phyloP scores from a whole-genome alignment of 2,888 invertebrate species.

The Phorcus lineatus region DNA sequence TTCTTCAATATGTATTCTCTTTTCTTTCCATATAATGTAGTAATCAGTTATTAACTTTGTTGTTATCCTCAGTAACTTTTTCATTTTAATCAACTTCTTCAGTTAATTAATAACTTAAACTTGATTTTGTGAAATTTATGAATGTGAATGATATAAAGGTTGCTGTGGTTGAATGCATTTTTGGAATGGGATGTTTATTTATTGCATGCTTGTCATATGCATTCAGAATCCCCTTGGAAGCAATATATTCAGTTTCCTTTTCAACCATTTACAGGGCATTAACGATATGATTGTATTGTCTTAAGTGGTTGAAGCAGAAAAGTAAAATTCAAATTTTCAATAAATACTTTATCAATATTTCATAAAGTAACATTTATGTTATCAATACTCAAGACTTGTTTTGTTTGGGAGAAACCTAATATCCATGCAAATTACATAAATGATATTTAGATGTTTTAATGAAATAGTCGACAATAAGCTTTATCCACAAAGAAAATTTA shows the following conservation, averaged over 20 bases:
- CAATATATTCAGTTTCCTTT: neutral
- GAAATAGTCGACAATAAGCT: too few relatives aligned
- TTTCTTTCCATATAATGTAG: neutral
- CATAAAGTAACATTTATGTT: too few relatives aligned
- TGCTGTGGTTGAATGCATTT: neutral
- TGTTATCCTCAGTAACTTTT: neutral
- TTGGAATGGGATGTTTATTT: neutral
- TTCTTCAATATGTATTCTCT: neutral
- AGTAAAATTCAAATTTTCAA: too few relatives aligned
- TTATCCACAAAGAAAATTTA: too few relatives aligned
- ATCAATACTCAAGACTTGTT: too few relatives aligned
- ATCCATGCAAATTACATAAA: too few relatives aligned
- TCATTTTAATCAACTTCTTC: neutral
- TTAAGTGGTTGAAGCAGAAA: too few relatives aligned
- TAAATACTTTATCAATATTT: too few relatives aligned
- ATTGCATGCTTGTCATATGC: neutral
- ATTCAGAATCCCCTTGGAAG: too few relatives aligned
- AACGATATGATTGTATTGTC: neutral
- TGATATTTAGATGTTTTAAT: too few relatives aligned
- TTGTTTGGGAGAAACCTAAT: too few relatives aligned
- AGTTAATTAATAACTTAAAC: neutral
- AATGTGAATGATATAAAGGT: neutral
- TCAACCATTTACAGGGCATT: neutral
- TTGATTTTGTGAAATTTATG: neutral
- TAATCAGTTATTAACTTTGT: neutral